Evolutionary conservation across 2,113 vertebrate species (phyloP), one percentile per base, ranked within the genome.

Genomic region (Australoheros scitulus): DNA sequence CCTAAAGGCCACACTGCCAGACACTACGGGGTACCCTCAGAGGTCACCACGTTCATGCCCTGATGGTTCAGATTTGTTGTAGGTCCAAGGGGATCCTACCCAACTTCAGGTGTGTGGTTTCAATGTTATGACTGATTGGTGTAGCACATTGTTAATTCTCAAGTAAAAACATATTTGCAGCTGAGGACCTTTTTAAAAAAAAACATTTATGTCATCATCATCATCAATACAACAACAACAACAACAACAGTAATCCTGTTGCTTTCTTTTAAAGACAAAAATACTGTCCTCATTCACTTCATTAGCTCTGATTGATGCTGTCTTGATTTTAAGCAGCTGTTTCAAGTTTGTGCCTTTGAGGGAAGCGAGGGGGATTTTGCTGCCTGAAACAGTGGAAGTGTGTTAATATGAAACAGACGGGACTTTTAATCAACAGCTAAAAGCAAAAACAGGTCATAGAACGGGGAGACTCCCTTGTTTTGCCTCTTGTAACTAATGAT

Each of bases 361-460:
- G 36, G 2, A 63, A 58, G 76, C 18, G 29, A 13, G 20, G 15
- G 13, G 26, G 47, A n/a, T 32, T 20, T 52, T 29, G 26, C 17
- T 20, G 26, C n/a, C 24, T 52, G 65, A 52, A 52, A 72, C 43
- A 52, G 47, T 72, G 24, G 65, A 72, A 52, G 68, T 52, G 68
- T 55, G 43, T 52, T 78, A 65, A 82, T 76, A 77, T 77, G 24
- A 83, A 77, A 82, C 87, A 65, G 61, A 86, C 24, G 76, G 36
- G 41, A 47, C 34, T 65, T 78, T 75, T 32, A 76, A 72, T 61
- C 32, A 64, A 79, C 14, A 32, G 55, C 17, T 50, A 64, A 43
- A 17, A 68, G 50, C 3, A 57, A 24, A 79, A 77, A 75, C 50
- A 52, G 47, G 68, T 72, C 24, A 72, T 26, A 14, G 43, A 72